A percentile compares a stretch with the other conserved stretches of the same genome.
These are phyloP conservation scores for Platysteira castanea DNA, from an alignment of 2,113 vertebrate genomes.

Conservation along the genomic window DNA sequence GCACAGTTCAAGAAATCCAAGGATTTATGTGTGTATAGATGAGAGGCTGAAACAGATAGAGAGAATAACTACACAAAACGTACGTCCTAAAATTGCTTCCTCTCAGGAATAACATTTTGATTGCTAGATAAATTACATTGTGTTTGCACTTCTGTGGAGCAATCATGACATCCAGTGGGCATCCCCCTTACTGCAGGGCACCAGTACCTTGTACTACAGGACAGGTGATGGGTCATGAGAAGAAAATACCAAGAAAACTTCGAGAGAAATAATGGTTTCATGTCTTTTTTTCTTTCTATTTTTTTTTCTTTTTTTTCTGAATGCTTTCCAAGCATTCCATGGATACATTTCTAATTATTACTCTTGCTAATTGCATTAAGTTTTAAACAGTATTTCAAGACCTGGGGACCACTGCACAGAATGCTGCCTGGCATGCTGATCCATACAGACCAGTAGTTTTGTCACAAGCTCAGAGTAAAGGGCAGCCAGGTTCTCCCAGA, in stretches of 20 bases:
- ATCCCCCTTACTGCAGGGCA: slow-evolving; percentile 21
- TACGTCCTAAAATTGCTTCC: not conserved
- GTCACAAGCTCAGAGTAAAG: not conserved
- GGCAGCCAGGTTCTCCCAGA: not conserved
- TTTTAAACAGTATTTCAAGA: not conserved
- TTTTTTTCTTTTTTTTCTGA: not conserved
- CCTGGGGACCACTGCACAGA: not conserved
- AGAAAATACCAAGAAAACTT: not conserved
- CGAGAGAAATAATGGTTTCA: not conserved
- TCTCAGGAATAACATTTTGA: slow-evolving; percentile 57
- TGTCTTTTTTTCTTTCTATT: not conserved
- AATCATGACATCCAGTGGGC: slow-evolving; percentile 58
- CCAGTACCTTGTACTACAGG: not conserved
- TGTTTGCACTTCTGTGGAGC: slow-evolving; percentile 8
- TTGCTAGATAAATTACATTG: slow-evolving; percentile 54
- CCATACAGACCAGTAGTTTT: not conserved
- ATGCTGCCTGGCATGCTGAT: not conserved
- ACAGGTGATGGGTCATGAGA: not conserved
- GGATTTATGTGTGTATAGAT: not conserved
- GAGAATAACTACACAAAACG: not conserved
- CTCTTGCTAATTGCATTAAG: not conserved
- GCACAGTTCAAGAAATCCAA: not conserved
- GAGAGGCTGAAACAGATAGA: not conserved
- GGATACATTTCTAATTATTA: not conserved
- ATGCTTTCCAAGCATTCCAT: not conserved